phyloP scores from a whole-genome alignment of 2,888 invertebrate genomes.

The Leptopterna dolabrata region DNA sequence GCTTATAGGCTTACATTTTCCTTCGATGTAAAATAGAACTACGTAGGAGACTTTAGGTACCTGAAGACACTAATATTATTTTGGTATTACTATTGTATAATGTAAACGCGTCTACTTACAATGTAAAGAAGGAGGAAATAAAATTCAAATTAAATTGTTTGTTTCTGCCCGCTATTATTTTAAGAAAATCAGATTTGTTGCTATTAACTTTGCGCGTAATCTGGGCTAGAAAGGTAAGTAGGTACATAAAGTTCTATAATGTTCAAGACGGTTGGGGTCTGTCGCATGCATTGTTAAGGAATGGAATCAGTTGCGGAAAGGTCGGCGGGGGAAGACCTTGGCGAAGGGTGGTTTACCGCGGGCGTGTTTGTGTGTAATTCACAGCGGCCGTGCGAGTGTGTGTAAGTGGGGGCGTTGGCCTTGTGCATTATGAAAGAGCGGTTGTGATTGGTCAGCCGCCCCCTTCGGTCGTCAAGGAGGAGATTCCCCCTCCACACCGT shows the following conservation, averaged over 20 bases:
- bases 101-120: no score
- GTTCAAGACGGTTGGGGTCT: slow-evolving; percentile 1
- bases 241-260: neutral
- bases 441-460: slow-evolving; percentile 46
- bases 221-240: neutral
- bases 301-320: slow-evolving; percentile 9
- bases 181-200: no score
- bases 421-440: slow-evolving; percentile 30
- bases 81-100: no score
- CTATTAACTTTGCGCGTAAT: neutral
- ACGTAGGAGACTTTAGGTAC: no score
- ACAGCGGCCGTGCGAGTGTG: neutral
- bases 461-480: slow-evolving; percentile 6
- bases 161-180: no score
- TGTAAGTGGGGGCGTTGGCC: neutral
- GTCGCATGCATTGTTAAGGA: slow-evolving; percentile 28
- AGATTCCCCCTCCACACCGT: neutral
- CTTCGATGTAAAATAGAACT: no score
- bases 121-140: no score
- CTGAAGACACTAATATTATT: no score
- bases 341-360: neutral
- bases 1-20: no score
- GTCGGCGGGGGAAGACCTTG: neutral
- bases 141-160: no score
- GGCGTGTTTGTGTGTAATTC: neutral